Evolutionary conservation across 2,797 vertebrate genomes (phyloP), one percentile per base, ranked within the genome.

Genomic region (Pempheris klunzingeri): DNA sequence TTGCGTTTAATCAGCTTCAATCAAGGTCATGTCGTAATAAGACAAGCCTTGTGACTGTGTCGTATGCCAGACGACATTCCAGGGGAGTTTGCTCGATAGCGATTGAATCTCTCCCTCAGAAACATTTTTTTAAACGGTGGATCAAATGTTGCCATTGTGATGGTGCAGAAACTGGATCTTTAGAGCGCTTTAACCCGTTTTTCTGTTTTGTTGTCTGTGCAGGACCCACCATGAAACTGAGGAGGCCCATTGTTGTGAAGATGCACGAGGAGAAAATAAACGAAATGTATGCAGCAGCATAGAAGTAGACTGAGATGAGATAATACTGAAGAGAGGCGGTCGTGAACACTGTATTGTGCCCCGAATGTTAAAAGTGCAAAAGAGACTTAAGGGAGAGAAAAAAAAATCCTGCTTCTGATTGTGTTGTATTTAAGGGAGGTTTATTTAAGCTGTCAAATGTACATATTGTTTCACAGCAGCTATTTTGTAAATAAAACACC

Each of bases 211-310:
- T 22, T 61, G 22, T 83, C 26, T 66, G 7, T 77, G 39, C 83
- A 96, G 95, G 95, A 77, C 95, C 95, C 36, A 96, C 95, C 71
- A 85, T 96, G 95, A 96, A 96, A 80, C 92, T 96, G 44, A 94
- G 93, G 84, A 92, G 95, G 71, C 92, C 94, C 13, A 87, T 95
- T 38, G 95, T 96, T 44, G 81, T 90, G 52, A 95, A 95, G 89
- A 95, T 94, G 93, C 94, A 95, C 83, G 87, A 94, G 86, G 92
- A 94, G 22, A 90, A 83, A 72, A 95, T 96, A 38, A 70, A 94
- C 1, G 80, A 93, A 69, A 78, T 96, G 63, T 96, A 96, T 30
- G 59, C 55, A 2, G 92, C 64, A 52, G 22, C 83, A n/a, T 79
- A 68, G 44, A 58, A 71, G 32, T 88, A 88, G 57, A 64, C 9